Evolutionary conservation across 2,797 vertebrate species (phyloP), one percentile per base, ranked within the genome.

Genomic region (Pygocentrus nattereri): DNA sequence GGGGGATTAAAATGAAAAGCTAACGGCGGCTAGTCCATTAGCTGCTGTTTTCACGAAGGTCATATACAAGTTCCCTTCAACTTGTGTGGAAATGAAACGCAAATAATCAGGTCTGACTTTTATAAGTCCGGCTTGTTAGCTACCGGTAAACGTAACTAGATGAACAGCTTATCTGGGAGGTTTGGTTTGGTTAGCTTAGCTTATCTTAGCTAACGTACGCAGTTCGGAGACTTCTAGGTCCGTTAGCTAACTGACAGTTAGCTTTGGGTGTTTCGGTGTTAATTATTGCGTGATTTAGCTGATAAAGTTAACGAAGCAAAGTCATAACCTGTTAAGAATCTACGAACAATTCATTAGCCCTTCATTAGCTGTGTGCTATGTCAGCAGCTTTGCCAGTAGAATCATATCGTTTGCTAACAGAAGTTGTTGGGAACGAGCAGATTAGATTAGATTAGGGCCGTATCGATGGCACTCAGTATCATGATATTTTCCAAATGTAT

Each of bases 191-290:
- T 70, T 76, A 88, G 49, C 49, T 18, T 44, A 44, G 41, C 41
- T n/a, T n/a, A n/a, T n/a, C n/a, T n/a, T 11, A 44, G 10, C 88
- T 90, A 89, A 76, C 81, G 16, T 86, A 76, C 44, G 61, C 71
- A 62, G 68, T 47, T 68, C 15, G 0, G 21, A 41, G 52, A 77
- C 75, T n/a, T 50, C 47, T 77, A 27, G 74, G 61, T n/a, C 27
- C 41, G 16, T 76, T 76, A 47, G 74, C 74, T 62, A 76, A n/a
- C 74, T 50, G 41, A 49, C 41, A 64, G 62, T 62, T 64, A 62
- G 11, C 62, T 62, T 19, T 18, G 61, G 3, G 6, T 68, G 4
- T 56, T 83, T 58, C 82, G 16, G 47, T 50, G 18, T 19, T 12
- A 12, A 16, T 18, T 19, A 19, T 21, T 54, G 18, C 4, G 19